A percentile compares a stretch with the other conserved stretches of the same genome.
These are phyloP conservation scores for Hofmannophila pseudospretella DNA, from an alignment of 2,888 invertebrate species.

Conservation along the genomic window DNA sequence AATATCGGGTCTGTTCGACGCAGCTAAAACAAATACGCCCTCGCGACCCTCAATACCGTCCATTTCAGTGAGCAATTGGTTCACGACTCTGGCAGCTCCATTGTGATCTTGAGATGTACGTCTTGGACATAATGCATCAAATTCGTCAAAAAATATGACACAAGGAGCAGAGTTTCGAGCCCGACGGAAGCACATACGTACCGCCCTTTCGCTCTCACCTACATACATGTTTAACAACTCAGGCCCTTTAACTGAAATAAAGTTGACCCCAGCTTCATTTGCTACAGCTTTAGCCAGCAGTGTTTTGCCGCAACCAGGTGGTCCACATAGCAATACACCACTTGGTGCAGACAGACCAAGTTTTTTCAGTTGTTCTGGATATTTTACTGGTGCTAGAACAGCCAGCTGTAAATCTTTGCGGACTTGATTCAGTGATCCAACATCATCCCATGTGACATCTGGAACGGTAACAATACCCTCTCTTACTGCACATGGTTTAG, in stretches of 20 bases:
- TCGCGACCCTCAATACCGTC: slow-evolving; percentile 95
- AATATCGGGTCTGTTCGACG: slow-evolving; percentile 97
- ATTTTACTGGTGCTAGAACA: slow-evolving; percentile 94
- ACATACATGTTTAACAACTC: slow-evolving; percentile 99
- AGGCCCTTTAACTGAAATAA: slow-evolving; percentile 99
- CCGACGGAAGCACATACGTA: slow-evolving; percentile 96
- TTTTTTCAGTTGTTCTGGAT: slow-evolving; percentile 86
- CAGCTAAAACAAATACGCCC: slow-evolving; percentile 96
- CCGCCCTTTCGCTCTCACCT: slow-evolving; percentile 98
- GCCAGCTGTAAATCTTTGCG: slow-evolving; percentile 93
- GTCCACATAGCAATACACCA: slow-evolving; percentile 96
- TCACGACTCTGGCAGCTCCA: slow-evolving; percentile 92
- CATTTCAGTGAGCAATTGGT: slow-evolving; percentile 98
- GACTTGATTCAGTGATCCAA: slow-evolving; percentile 93
- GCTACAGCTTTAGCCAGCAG: slow-evolving; percentile 98
- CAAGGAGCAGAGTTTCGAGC: slow-evolving; percentile 97
- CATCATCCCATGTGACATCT: slow-evolving; percentile 97
- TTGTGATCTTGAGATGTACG: slow-evolving; percentile 85
- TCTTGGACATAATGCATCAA: slow-evolving; percentile 96
- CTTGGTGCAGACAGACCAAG: slow-evolving; percentile 90
- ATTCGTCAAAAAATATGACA: slow-evolving; percentile 99
- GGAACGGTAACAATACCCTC: slow-evolving; percentile 99
- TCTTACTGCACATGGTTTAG: slow-evolving; percentile 95
- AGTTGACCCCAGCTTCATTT: slow-evolving; percentile 98
- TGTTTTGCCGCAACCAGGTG: slow-evolving; percentile 98